Conservation (phyloP, 1,140 invertebrate species). For the Neotoxoptera formosana region DNA sequence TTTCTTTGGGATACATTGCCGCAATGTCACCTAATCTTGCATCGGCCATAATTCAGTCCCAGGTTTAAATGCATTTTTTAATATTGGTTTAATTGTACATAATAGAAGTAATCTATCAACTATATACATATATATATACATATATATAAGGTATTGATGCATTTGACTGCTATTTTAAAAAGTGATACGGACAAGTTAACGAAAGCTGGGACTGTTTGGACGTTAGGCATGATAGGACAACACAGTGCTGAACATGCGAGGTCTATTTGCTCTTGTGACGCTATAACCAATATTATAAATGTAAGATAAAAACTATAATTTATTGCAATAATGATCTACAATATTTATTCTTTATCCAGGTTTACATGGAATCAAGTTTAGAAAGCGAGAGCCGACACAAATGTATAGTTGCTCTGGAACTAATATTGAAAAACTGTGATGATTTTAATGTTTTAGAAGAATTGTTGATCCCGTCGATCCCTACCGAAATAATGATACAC, state of each 20-base stretch:
- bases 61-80: slow-evolving; percentile 13
- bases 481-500: not conserved
- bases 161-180: not conserved
- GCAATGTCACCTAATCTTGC: slow-evolving; percentile 39
- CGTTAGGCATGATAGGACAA: slow-evolving; percentile 41
- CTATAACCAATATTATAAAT: not conserved
- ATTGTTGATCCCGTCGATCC: not conserved
- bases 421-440: slow-evolving; percentile 22
- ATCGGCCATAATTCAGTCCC: not conserved
- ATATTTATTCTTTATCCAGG: not conserved
- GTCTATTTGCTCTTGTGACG: not conserved
- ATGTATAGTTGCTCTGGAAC: not conserved
- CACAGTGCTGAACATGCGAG: slow-evolving; percentile 38
- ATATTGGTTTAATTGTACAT: not conserved
- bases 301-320: slow-evolving; percentile 1
- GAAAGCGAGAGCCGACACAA: not conserved
- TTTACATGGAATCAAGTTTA: not conserved
- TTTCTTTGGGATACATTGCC: slow-evolving; percentile 18
- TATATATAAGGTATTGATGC: slow-evolving; percentile 3
- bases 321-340: not conserved
- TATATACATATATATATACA: not conserved
- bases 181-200: not conserved
- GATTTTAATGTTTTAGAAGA: not conserved
- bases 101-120: not conserved
- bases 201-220: slow-evolving; percentile 21